Base-by-base conservation (phyloP, 2,888 invertebrate species). In the Kuschelorhynchus macadamiae region DNA sequence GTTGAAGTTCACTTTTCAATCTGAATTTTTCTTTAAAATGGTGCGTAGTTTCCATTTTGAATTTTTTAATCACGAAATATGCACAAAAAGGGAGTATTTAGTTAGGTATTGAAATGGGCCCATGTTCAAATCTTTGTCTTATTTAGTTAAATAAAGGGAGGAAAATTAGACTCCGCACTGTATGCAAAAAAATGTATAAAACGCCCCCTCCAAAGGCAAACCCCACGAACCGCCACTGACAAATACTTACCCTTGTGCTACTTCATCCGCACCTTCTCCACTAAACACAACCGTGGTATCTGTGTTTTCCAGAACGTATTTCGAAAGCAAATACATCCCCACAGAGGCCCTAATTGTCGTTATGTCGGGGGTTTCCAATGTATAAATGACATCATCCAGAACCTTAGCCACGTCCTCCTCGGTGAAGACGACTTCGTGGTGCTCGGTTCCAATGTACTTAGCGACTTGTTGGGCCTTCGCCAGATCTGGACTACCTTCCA, bases 211-310 rank as follows among this genome's bases (percentile, higher is more conserved):
- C n/a, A n/a, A n/a, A n/a, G n/a, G n/a, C n/a, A n/a, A n/a, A n/a
- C n/a, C n/a, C n/a, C n/a, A n/a, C n/a, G n/a, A n/a, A n/a, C n/a
- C n/a, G n/a, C n/a, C n/a, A n/a, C n/a, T n/a, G n/a, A n/a, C n/a
- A n/a, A n/a, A n/a, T n/a, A 49, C 53, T 33, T 41, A 69, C 5
- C 97, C 97, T 77, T 97, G 96, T n/a, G 95, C 94, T 47, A 97
- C 84, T 84, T 97, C 97, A 82, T 97, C 97, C 0, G 97, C 94
- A 0, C 97, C 97, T 85, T 97, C 97, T 1, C 97, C 97, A 70
- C 96, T 96, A 71, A 94, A 71, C 11, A 71, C 63, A 20, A 71
- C 96, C 36, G 93, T 94, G 0, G 94, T 91, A 72, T 95, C 91
- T 0, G 95, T 94, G 69, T 94, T 92, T 72, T 89, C 86, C 79